Evolutionary conservation across 1,140 invertebrate genomes (phyloP), one percentile per base, ranked within the genome.

Genomic region (Patella vulgata): DNA sequence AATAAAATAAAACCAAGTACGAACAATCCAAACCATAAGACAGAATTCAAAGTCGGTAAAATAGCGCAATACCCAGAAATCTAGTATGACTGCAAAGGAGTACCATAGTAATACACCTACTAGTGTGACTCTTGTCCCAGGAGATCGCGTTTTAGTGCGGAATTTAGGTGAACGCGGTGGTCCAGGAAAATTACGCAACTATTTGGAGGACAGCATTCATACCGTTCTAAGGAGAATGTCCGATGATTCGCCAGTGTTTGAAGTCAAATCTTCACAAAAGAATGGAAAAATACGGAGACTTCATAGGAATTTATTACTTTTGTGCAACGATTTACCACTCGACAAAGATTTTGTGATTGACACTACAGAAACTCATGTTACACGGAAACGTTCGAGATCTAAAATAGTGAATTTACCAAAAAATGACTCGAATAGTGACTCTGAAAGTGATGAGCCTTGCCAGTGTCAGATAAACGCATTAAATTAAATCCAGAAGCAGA

Each of bases 71-170:
- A 47, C 53, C 1, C n/a, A 9, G 19, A 39, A 50, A 27, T 39
- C 27, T 17, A 39, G 58, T n/a, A 28, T 2, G 3, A 51, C 52
- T 17, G 23, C 19, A 23, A 51, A 56, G 44, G 12, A 44, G 17
- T 47, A 39, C 11, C 51, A 61, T 25, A 42, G 36, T 25, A 33
- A 5, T 4, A 57, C 44, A 46, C 28, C 42, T 25, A 23, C n/a
- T 6, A 42, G 11, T 19, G 53, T 21, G 25, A 43, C 30, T 36
- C 52, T 68, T 31, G n/a, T 25, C 27, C 47, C 43, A 33, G 70
- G 70, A 17, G 70, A 72, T 52, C 47, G 59, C 17, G 70, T 72
- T 12, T 28, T 71, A 33, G 69, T 68, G 14, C 17, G 59, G 31
- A 68, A 73, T 54, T 27, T 71, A 1, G 19, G 31, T 3, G 65